A percentile compares a stretch with the other conserved stretches of the same genome.
phyloP scores from a whole-genome alignment of 2,888 invertebrate genomes.

The Papilio demoleus region DNA sequence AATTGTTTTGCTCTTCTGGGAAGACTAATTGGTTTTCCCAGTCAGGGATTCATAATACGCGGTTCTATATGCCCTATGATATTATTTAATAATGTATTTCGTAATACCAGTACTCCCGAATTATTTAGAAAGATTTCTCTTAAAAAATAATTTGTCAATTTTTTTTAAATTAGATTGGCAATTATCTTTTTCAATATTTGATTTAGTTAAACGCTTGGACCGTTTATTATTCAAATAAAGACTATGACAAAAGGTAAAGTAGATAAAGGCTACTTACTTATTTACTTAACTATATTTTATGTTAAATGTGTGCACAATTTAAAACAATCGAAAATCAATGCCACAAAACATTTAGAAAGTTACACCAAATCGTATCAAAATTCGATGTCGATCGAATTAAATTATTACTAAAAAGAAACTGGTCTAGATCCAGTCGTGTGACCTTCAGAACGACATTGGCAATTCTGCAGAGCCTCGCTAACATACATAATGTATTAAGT shows the following conservation, averaged over 20 bases:
- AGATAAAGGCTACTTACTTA: too few species aligned
- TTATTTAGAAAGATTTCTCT: too few species aligned
- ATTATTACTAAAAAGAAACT: constrained; percentile 27
- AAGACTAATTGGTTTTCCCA: constrained; percentile 17
- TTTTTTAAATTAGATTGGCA: too few species aligned
- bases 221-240: too few species aligned
- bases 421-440: constrained; percentile 20
- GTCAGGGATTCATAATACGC: too few species aligned
- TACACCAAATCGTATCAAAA: neutral
- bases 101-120: too few species aligned
- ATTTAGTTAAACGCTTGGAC: too few species aligned
- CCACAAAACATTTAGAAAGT: constrained; percentile 16
- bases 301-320: neutral
- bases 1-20: constrained; percentile 20
- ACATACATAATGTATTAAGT: constrained; percentile 11
- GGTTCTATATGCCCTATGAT: too few species aligned
- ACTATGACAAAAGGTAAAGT: too few species aligned
- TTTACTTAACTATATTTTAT: neutral
- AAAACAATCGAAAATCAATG: constrained; percentile 3
- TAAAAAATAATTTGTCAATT: too few species aligned
- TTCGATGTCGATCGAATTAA: constrained; percentile 17
- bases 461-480: constrained; percentile 16
- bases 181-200: too few species aligned
- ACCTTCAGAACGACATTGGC: constrained; percentile 37
- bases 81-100: too few species aligned